Conservation (phyloP, 53 echinoderm and acorn worm genomes). For the Crossaster papposus region DNA sequence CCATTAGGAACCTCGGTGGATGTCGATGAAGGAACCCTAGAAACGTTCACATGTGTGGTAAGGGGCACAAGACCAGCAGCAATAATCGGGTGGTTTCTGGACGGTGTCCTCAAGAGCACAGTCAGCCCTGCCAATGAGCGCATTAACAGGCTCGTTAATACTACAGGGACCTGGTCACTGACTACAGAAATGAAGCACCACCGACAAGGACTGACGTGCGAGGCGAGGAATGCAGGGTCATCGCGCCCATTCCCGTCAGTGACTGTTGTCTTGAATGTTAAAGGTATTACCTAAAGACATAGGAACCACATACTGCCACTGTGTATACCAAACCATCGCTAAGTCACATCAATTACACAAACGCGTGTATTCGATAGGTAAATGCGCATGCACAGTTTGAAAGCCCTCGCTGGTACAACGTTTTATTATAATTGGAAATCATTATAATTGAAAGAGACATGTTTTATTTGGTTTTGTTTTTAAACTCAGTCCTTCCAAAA, state of each 20-base stretch:
- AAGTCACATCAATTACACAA: no score
- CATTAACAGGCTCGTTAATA: background rate
- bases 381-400: no score
- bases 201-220: background rate
- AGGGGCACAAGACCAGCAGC: conserved; percentile 37
- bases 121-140: background rate
- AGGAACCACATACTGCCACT: no score
- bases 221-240: background rate
- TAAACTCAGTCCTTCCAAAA: no score
- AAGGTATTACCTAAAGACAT: background rate
- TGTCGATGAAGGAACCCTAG: background rate
- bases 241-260: background rate
- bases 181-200: background rate
- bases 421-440: no score
- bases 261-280: background rate
- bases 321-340: no score
- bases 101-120: background rate
- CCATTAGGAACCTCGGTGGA: background rate
- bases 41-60: conserved; percentile 39
- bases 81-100: conserved; percentile 42
- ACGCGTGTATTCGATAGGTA: no score
- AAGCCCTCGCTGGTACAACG: no score
- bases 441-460: no score
- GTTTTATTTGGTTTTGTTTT: no score
- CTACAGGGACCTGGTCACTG: background rate